A percentile compares a stretch with the other conserved stretches of the same genome.
Conservation (phyloP, 2,113 vertebrate genomes). For the Takifugu bimaculatus region DNA sequence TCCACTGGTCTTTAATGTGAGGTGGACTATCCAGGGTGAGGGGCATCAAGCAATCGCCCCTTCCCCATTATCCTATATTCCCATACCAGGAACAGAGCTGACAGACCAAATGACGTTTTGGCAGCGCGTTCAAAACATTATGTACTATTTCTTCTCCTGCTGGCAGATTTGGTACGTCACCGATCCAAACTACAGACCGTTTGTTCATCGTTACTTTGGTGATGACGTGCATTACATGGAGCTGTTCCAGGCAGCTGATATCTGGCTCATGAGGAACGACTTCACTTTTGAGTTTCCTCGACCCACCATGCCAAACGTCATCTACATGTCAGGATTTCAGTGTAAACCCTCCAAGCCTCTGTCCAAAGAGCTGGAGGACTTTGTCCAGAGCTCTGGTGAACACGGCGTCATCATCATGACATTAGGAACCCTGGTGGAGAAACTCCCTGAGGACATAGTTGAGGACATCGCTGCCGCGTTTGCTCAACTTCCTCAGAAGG, state of each 20-base stretch:
- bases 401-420: constrained; percentile 63
- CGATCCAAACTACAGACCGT: constrained; percentile 36
- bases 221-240: constrained; percentile 57
- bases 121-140: constrained; percentile 38
- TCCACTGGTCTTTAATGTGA: constrained; percentile 56
- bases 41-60: constrained; percentile 42
- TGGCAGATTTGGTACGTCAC: constrained; percentile 11
- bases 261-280: constrained; percentile 67
- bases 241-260: constrained; percentile 60
- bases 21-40: constrained; percentile 58
- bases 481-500: constrained; percentile 59
- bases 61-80: constrained; percentile 52
- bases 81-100: constrained; percentile 21
- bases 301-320: constrained; percentile 63
- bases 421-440: constrained; percentile 50
- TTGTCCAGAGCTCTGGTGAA: constrained; percentile 57
- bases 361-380: constrained; percentile 51
- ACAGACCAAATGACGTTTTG: constrained; percentile 58
- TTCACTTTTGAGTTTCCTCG: constrained; percentile 64
- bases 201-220: constrained; percentile 55
- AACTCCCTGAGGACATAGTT: constrained; percentile 48
- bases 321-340: constrained; percentile 67
- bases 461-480: constrained; percentile 59
- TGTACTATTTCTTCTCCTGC: constrained; percentile 13
- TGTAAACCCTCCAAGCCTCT: constrained; percentile 63